Evolutionary conservation across 2,113 vertebrate genomes (phyloP).

Genomic region (Laterallus jamaicensis): DNA sequence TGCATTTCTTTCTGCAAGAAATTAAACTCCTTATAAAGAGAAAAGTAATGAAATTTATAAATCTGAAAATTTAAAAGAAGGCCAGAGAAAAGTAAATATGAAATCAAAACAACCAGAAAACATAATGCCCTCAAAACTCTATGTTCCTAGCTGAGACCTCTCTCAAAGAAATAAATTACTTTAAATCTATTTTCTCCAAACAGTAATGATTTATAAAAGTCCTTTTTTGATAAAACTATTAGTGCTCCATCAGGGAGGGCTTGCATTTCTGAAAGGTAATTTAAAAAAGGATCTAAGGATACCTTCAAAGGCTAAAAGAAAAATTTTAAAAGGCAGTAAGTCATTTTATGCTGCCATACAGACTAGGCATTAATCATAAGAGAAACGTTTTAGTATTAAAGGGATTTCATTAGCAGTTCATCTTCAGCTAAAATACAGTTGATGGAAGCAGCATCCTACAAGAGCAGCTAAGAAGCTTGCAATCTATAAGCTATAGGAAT

Average conservation of each 20-base stretch:
- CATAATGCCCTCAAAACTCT: not conserved
- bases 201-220: not conserved
- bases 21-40: not conserved
- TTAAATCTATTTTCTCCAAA: not conserved
- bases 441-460: not conserved
- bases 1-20: not conserved
- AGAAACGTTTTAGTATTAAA: not conserved
- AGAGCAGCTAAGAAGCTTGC: not conserved
- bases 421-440: not conserved
- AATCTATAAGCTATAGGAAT: not conserved
- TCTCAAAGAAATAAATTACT: not conserved
- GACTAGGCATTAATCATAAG: not conserved
- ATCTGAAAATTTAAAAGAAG: not conserved
- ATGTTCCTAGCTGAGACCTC: not conserved
- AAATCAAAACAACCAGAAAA: not conserved
- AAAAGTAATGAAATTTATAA: not conserved
- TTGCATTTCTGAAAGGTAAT: not conserved
- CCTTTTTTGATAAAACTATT: not conserved
- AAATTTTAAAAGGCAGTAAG: not conserved
- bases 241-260: not conserved
- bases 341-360: not conserved
- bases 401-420: not conserved
- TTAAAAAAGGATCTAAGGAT: not conserved
- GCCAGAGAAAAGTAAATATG: not conserved
- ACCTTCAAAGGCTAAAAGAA: not conserved